phyloP scores from a whole-genome alignment of 2,888 invertebrate genomes.

The Mythimna vitellina region DNA sequence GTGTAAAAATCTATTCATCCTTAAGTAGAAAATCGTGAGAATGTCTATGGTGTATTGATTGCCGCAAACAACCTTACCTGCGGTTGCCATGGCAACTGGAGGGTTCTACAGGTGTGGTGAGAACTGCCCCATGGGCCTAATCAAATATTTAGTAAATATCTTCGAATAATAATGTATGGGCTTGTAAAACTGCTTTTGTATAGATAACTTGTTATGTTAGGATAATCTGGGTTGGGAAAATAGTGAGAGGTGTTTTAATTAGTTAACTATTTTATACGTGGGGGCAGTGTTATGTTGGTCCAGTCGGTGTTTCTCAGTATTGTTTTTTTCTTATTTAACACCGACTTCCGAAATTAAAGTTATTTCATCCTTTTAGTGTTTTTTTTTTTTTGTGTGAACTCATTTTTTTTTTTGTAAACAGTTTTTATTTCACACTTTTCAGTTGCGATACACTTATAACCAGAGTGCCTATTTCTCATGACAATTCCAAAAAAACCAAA shows the following conservation, averaged over 20 bases:
- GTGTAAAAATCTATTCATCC: constrained; percentile 20
- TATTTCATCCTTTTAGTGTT: too few relatives aligned
- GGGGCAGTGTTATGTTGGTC: too few relatives aligned
- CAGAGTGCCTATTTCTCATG: too few relatives aligned
- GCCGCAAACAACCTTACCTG: constrained; percentile 43
- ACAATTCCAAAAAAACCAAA: too few relatives aligned
- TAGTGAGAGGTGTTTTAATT: background rate
- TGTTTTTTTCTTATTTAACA: too few relatives aligned
- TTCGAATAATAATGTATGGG: constrained; percentile 39
- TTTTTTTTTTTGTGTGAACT: too few relatives aligned
- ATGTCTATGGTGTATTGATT: constrained; percentile 50
- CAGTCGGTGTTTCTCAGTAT: too few relatives aligned
- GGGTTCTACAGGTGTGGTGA: constrained; percentile 53
- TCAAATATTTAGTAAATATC: constrained; percentile 53
- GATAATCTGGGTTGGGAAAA: background rate
- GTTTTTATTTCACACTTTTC: too few relatives aligned
- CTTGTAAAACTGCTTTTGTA: constrained; percentile 2
- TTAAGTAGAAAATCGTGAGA: constrained; percentile 6
- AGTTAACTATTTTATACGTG: background rate
- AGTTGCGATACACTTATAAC: too few relatives aligned
- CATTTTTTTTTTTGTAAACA: too few relatives aligned
- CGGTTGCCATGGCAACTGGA: constrained; percentile 50
- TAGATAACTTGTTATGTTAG: background rate
- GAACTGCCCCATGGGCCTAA: constrained; percentile 51
- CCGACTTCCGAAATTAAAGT: too few relatives aligned